These are phyloP conservation scores for Paelopatides confundens DNA, from an alignment of 53 echinoderm and acorn worm genomes.

Conservation along the genomic window DNA sequence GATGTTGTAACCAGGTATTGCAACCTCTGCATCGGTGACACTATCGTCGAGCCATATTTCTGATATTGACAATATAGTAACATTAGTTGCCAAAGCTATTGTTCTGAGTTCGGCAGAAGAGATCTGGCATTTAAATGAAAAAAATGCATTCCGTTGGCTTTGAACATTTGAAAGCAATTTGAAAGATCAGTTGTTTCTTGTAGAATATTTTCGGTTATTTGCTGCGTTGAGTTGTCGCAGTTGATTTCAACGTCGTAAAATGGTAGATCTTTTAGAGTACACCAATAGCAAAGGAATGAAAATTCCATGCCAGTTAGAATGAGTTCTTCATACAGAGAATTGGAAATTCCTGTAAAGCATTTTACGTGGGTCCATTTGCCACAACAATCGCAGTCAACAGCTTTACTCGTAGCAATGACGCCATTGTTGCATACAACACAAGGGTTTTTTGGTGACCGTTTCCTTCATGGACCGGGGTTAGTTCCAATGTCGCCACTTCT, in stretches of 20 bases:
- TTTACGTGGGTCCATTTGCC: neutral
- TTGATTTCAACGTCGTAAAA: neutral
- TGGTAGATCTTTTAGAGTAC: neutral
- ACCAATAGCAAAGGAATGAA: neutral
- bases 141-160: constrained; percentile 1
- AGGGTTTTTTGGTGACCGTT: neutral
- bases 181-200: too few species aligned
- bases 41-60: constrained; percentile 67
- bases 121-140: constrained; percentile 24
- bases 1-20: neutral
- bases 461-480: too few species aligned
- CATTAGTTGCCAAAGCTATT: constrained; percentile 40
- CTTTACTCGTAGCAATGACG: neutral
- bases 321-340: neutral
- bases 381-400: neutral
- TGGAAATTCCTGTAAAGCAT: neutral
- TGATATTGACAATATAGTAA: constrained; percentile 46
- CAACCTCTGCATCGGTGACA: constrained; percentile 52
- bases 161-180: neutral
- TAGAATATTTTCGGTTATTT: too few species aligned
- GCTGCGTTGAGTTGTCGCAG: neutral
- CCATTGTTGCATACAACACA: neutral
- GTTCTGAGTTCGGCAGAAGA: constrained; percentile 51
- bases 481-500: too few species aligned
- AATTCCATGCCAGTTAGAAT: neutral